Conservation (phyloP, 1,140 invertebrate genomes). For the Agrilus planipennis region DNA sequence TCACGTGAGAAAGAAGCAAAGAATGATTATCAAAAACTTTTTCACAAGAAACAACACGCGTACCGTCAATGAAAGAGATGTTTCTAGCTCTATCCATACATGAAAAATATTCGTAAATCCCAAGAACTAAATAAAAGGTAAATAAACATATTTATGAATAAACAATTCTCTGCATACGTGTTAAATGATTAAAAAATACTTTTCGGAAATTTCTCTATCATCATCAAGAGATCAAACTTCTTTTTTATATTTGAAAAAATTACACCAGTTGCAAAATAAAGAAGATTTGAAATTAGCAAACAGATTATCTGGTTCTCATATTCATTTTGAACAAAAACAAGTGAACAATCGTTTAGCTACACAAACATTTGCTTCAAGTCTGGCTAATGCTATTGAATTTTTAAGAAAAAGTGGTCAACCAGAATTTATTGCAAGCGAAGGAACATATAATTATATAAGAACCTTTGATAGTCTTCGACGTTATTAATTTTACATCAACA, state of each 20-base stretch:
- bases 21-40: too few relatives aligned
- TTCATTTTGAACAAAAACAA: slow-evolving; percentile 19
- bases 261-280: slow-evolving; percentile 18
- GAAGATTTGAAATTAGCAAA: slow-evolving; percentile 22
- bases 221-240: slow-evolving; percentile 11
- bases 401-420: slow-evolving; percentile 11
- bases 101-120: too few relatives aligned
- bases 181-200: too few relatives aligned
- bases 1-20: too few relatives aligned
- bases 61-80: too few relatives aligned
- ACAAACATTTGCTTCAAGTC: slow-evolving; percentile 20
- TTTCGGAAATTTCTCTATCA: background rate
- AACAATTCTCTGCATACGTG: too few relatives aligned
- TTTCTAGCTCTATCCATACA: too few relatives aligned
- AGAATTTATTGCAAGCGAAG: slow-evolving; percentile 16
- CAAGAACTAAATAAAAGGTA: too few relatives aligned
- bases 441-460: slow-evolving; percentile 21
- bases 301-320: slow-evolving; percentile 13
- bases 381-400: slow-evolving; percentile 25
- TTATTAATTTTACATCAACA: too few relatives aligned
- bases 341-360: slow-evolving; percentile 21
- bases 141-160: too few relatives aligned
- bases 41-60: too few relatives aligned
- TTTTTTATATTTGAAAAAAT: slow-evolving; percentile 17
- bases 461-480: slow-evolving; percentile 25